Evolutionary conservation across 1,140 invertebrate genomes (phyloP), one percentile per base, ranked within the genome.

Genomic region (silkworm (Bombyx mori)): DNA sequence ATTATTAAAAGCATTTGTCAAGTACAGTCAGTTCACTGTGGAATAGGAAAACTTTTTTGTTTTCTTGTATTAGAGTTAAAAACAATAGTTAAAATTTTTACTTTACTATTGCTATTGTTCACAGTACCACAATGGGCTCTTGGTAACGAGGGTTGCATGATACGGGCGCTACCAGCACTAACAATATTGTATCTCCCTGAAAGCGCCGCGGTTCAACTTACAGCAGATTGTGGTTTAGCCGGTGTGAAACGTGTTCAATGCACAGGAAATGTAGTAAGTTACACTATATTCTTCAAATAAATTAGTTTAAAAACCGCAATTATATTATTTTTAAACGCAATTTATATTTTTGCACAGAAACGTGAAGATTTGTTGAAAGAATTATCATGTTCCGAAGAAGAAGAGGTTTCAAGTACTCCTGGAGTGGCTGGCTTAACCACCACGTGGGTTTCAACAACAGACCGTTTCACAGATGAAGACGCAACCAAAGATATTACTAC

Each of bases 171-270:
- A 61, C 92, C 93, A 8, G 92, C 92, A 18, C 75, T 94, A 53
- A 93, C 92, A 8, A 90, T 92, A 49, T 87, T 92, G 44, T 94
- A 92, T 66, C 88, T 93, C 66, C 93, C 94, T 43, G 92, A 93
- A 62, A 92, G 94, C 72, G 90, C 96, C 26, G 91, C 95, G 44
- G 90, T 98, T 46, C 94, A 96, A 69, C 86, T 97, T 47, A 95
- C 95, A 35, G 94, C 95, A 46, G 97, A 98, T 82, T 93, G 96
- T 77, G 95, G 95, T 47, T 88, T 97, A 44, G 96, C 96, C 82
- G 96, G 96, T 46, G 94, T 94, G 42, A 89, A 92, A 69, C 84
- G 90, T 52, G 91, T 93, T 58, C 90, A 91, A 42, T 93, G 92
- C 76, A 92, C 91, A 68, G 91, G 92, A 69, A 91, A 92, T 75